phyloP scores from a whole-genome alignment of 2,797 vertebrate genomes.

The Crocidura indochinensis region DNA sequence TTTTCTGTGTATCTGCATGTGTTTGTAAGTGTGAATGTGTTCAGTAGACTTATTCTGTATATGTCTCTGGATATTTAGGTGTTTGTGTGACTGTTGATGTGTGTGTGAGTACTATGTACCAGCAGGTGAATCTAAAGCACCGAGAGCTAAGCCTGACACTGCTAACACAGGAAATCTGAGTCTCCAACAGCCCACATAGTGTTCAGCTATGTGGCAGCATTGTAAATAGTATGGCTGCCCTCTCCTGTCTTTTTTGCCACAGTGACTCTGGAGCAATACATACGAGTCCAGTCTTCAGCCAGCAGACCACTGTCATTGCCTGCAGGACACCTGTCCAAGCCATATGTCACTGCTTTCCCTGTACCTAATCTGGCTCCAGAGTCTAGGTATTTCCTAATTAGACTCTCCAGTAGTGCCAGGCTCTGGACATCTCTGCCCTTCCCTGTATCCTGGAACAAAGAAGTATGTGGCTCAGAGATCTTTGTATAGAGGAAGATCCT shows the following conservation, averaged over 20 bases:
- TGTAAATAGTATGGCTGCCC: no score
- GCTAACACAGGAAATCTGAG: no score
- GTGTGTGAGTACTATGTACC: no score
- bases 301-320: not conserved
- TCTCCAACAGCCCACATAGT: no score
- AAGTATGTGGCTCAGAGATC: not conserved
- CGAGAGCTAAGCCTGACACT: not conserved
- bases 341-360: not conserved
- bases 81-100: no score
- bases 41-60: not conserved
- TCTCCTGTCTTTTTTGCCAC: not conserved
- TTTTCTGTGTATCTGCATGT: not conserved
- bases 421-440: not conserved
- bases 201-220: no score
- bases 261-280: not conserved
- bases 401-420: not conserved
- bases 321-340: accelerated
- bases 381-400: not conserved
- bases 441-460: not conserved
- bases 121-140: no score
- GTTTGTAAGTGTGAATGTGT: not conserved
- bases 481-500: not conserved
- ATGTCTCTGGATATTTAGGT: not conserved
- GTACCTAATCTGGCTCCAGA: not conserved
- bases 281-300: no score